A percentile compares a stretch with the other conserved stretches of the same genome.
Evolutionary conservation across 1,140 invertebrate genomes (phyloP).

Genomic region (Gonioctena quinquepunctata): DNA sequence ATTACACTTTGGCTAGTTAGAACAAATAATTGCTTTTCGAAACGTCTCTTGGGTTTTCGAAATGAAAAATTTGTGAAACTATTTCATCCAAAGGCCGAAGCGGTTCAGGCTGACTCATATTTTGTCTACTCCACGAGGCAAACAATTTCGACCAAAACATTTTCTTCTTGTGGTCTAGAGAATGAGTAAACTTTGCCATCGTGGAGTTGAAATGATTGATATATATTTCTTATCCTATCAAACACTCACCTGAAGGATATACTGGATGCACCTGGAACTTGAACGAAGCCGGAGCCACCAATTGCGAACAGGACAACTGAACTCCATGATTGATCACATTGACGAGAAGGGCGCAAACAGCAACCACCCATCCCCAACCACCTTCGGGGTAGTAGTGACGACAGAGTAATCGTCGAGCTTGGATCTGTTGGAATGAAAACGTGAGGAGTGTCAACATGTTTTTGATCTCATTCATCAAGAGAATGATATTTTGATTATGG

Average conservation of each 20-base stretch:
- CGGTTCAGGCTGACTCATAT: too few relatives aligned
- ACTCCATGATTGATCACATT: slow-evolving; percentile 68
- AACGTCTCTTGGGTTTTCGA: too few relatives aligned
- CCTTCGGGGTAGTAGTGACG: slow-evolving; percentile 79
- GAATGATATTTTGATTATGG: not conserved
- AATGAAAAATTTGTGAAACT: too few relatives aligned
- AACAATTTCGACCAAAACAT: too few relatives aligned
- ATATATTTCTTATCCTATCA: not conserved
- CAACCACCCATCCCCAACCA: slow-evolving; percentile 80
- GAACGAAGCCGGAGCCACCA: slow-evolving; percentile 58
- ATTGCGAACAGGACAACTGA: slow-evolving; percentile 63
- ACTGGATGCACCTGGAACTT: slow-evolving; percentile 54
- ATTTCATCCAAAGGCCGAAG: too few relatives aligned
- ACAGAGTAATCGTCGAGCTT: slow-evolving; percentile 48
- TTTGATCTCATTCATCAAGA: not conserved
- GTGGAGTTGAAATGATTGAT: too few relatives aligned
- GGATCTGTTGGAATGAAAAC: slow-evolving; percentile 32
- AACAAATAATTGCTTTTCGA: too few relatives aligned
- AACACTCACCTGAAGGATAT: slow-evolving; percentile 48
- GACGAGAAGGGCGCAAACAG: slow-evolving; percentile 66
- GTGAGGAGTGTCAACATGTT: not conserved
- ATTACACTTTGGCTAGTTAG: too few relatives aligned
- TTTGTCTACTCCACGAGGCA: too few relatives aligned
- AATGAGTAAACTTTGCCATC: too few relatives aligned
- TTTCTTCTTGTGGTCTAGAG: too few relatives aligned